Conservation (phyloP, 2,797 vertebrate genomes). For the Rhincodon typus region DNA sequence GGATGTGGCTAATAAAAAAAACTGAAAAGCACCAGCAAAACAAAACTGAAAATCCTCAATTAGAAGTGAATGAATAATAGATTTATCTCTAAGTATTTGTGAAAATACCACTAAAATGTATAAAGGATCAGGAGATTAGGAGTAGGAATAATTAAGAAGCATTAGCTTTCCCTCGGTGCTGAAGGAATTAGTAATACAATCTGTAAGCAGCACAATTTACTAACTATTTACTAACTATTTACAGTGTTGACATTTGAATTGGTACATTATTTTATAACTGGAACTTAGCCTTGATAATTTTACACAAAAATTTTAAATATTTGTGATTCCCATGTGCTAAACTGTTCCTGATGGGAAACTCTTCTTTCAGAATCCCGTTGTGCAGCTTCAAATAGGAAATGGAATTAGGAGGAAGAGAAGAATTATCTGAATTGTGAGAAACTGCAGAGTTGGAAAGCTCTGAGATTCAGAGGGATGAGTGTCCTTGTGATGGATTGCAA, state of each 20-base stretch:
- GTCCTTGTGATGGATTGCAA: too few species aligned
- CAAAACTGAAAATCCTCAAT: background rate
- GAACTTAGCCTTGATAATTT: constrained; percentile 4
- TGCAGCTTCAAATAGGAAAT: background rate
- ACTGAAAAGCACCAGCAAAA: background rate
- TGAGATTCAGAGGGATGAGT: too few species aligned
- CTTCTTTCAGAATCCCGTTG: background rate
- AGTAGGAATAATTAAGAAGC: background rate
- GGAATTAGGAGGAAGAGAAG: background rate
- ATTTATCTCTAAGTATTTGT: background rate
- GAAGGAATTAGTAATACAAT: background rate
- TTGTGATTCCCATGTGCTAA: background rate
- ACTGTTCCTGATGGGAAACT: too few species aligned
- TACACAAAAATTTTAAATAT: background rate
- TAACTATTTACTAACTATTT: background rate
- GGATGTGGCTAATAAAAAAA: too few species aligned
- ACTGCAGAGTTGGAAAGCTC: too few species aligned
- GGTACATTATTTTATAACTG: background rate
- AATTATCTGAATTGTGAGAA: background rate
- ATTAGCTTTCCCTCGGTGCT: background rate
- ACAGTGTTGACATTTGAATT: background rate
- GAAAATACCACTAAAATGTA: background rate
- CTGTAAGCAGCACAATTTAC: background rate
- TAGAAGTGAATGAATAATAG: background rate
- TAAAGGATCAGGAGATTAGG: background rate